Conservation (phyloP, 2,797 vertebrate genomes). For the Malacoraja senta region DNA sequence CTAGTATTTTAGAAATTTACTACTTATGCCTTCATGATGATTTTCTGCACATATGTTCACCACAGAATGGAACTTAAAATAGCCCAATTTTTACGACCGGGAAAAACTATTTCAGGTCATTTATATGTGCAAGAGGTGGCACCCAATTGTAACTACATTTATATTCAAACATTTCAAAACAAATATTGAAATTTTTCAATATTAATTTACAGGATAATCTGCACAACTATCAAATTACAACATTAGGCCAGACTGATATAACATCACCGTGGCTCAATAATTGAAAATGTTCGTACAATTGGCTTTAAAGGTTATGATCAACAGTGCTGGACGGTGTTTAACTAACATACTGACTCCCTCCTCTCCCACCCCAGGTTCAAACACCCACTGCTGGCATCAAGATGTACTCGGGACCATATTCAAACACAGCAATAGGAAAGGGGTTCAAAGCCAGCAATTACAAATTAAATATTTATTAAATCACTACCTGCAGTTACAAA, state of each 20-base stretch:
- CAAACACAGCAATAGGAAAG: background rate
- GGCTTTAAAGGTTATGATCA: background rate
- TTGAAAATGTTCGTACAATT: background rate
- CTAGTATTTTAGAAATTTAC: background rate
- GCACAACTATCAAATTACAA: background rate
- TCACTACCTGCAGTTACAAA: background rate
- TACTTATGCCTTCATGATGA: too few relatives aligned
- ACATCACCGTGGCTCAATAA: background rate
- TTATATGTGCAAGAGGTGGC: too few relatives aligned
- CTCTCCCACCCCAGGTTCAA: background rate
- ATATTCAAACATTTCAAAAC: too few relatives aligned
- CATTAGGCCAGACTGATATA: background rate
- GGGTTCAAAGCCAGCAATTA: too few relatives aligned
- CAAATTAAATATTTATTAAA: background rate
- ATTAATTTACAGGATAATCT: background rate
- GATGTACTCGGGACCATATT: background rate
- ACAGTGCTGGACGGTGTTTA: background rate
- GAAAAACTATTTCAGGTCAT: too few relatives aligned
- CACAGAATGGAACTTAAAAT: background rate
- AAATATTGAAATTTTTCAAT: too few relatives aligned
- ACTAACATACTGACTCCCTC: background rate
- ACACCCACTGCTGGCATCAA: background rate
- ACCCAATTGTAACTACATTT: too few relatives aligned
- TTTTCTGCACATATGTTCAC: background rate
- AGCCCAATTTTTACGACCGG: background rate